phyloP scores from a whole-genome alignment of 2,888 invertebrate genomes.

The Argyra leucocephala region DNA sequence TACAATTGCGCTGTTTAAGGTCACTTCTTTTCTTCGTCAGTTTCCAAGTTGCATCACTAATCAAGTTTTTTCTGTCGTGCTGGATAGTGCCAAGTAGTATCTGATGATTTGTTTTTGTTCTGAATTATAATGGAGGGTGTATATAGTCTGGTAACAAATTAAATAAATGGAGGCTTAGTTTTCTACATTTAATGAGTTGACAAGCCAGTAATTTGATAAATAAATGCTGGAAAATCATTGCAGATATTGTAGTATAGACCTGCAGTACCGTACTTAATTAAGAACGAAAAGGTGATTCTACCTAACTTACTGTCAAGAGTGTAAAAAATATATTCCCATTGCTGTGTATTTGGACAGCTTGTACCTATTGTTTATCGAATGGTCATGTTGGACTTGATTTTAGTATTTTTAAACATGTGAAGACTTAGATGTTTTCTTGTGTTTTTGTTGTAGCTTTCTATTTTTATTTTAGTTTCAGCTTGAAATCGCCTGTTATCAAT shows the following conservation, averaged over 20 bases:
- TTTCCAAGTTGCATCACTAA: not conserved
- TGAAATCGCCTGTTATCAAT: not conserved
- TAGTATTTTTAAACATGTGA: not conserved
- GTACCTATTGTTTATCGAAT: not conserved
- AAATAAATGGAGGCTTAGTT: no score
- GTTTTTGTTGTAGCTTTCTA: not conserved
- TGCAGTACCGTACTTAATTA: no score
- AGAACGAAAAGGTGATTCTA: no score
- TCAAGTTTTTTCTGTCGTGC: not conserved
- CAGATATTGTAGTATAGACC: no score
- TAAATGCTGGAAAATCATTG: not conserved
- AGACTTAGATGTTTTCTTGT: not conserved
- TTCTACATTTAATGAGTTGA: no score
- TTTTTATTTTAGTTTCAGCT: not conserved
- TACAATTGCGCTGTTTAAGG: not conserved
- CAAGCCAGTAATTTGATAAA: not conserved
- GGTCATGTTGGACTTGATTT: not conserved
- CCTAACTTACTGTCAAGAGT: no score
- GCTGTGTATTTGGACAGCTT: no score
- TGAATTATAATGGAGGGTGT: no score
- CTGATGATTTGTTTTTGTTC: no score
- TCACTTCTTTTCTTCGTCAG: not conserved
- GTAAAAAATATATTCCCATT: no score
- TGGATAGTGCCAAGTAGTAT: not conserved
- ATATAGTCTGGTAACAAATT: no score